Base-by-base conservation (phyloP, 2,888 invertebrate species). In the Pediacus dermestoides region DNA sequence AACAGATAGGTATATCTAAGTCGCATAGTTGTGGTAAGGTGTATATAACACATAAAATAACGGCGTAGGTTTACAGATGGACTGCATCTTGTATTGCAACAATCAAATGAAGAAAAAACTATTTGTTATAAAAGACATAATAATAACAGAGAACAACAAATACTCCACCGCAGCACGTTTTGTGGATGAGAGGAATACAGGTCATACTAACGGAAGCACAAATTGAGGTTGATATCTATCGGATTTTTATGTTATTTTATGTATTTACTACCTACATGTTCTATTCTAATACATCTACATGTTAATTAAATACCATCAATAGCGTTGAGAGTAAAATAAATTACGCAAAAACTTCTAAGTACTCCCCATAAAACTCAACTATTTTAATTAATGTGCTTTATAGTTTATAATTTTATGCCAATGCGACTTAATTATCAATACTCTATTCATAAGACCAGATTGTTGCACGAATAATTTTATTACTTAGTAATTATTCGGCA, bases 161-260 rank as follows among this genome's bases (percentile, higher is more conserved):
- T 30, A 42, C 38, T 47, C 46, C 48, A 51, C 52, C 52, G 37
- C 54, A 54, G 40, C 52, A 52, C 48, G 49, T 51, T 48, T 50
- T 50, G 51, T 54, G 49, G 45, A 52, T 43, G 42, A 35, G 34
- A 44, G 44, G 41, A 48, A 50, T 53, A 51, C 47, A 43, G 52
- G 51, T 51, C 52, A 51, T 26, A 50, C 35, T 53, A 55, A 52
- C 55, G 53, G 55, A 55, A 53, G 50, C 50, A 40, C 35, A 43
- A 43, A 55, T 47, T 48, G 51, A 51, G 51, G 52, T 44, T 51
- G 51, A 55, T 54, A 44, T 51, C 49, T 50, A 49, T 48, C 45
- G 28, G 27, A 51, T 51, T 52, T 54, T 52, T 51, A 31, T 42
- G 22, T 18, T 21, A 42, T 50, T 48, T 52, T 44, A 50, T 47